Evolutionary conservation across 2,888 invertebrate genomes (phyloP), one percentile per base, ranked within the genome.

Genomic region (Trachelus troglodyta): DNA sequence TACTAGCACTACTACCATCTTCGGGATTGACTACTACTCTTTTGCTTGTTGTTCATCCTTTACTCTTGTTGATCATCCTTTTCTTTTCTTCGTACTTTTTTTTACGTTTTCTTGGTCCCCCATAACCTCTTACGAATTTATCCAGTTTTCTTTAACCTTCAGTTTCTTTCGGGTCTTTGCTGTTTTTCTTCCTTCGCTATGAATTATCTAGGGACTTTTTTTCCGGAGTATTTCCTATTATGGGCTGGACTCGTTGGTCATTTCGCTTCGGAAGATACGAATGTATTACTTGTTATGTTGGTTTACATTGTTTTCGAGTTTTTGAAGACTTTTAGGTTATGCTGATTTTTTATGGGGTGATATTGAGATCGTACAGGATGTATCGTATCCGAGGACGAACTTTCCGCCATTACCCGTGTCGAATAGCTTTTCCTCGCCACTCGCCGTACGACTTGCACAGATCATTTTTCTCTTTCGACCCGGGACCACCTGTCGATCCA

Each of bases 91-190:
- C 68, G 74, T 80, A 75, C 79, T 81, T 76, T 80, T 80, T 79
- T 34, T 81, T 75, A 81, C 75, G 75, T 73, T 80, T 33, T 79
- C 79, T 80, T 80, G 81, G 77, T 56, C 56, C 23, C 56, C 56
- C 56, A 23, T 56, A 56, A 56, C 23, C 56, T 56, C 56, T 56
- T 56, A 56, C 56, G 56, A 56, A 56, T 23, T 56, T 56, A 56
- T 56, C 23, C 56, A 56, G 56, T 56, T 56, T 56, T 56, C 56
- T 9, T 56, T 56, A 23, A 56, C 6, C 56, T 23, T 56, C 23
- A 56, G 15, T 56, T 56, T 56, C 56, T 23, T 56, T 56, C 23
- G 56, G 23, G 56, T 9, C 56, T 9, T 23, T 23, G 56, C 56
- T 56, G 56, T 56, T 56, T 56, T 56, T 56, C 23, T 56, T 56